A percentile compares a stretch with the other conserved stretches of the same genome.
phyloP scores from a whole-genome alignment of 2,888 invertebrate species.

The Caenorhabditis panamensis region DNA sequence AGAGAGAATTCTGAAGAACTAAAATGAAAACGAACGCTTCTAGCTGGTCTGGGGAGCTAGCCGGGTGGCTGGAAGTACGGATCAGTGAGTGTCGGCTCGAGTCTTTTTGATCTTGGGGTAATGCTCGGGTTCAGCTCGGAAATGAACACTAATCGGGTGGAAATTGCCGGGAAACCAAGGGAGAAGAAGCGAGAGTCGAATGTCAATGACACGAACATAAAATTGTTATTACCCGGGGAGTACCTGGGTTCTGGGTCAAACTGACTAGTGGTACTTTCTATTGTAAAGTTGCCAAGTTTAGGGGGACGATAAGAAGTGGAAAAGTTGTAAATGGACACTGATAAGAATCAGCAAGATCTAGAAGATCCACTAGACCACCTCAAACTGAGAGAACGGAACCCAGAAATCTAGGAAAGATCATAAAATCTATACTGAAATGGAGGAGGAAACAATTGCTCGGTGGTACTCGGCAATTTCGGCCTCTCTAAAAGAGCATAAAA shows the following conservation, averaged over 20 bases:
- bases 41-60: background rate
- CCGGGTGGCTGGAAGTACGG: slow-evolving; percentile 40
- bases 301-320: background rate
- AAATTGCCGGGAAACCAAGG: slow-evolving; percentile 15
- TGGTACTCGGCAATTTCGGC: slow-evolving; percentile 13
- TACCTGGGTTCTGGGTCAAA: background rate
- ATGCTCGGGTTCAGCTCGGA: background rate
- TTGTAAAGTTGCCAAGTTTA: slow-evolving; percentile 49
- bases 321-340: background rate
- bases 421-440: slow-evolving; percentile 48
- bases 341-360: too few relatives aligned
- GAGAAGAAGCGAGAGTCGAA: background rate
- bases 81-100: slow-evolving; percentile 19
- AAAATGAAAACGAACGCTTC: background rate
- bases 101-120: slow-evolving; percentile 50
- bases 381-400: too few relatives aligned
- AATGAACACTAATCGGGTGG: slow-evolving; percentile 62
- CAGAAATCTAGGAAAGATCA: background rate
- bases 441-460: slow-evolving; percentile 32
- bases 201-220: slow-evolving; percentile 54
- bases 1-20: slow-evolving; percentile 20
- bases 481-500: slow-evolving; percentile 35
- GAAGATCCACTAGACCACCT: too few relatives aligned
- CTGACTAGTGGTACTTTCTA: too few relatives aligned
- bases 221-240: slow-evolving; percentile 48